A percentile compares a stretch with the other conserved stretches of the same genome.
Conservation (phyloP, 1,140 invertebrate species). For the Habropoda laboriosa region DNA sequence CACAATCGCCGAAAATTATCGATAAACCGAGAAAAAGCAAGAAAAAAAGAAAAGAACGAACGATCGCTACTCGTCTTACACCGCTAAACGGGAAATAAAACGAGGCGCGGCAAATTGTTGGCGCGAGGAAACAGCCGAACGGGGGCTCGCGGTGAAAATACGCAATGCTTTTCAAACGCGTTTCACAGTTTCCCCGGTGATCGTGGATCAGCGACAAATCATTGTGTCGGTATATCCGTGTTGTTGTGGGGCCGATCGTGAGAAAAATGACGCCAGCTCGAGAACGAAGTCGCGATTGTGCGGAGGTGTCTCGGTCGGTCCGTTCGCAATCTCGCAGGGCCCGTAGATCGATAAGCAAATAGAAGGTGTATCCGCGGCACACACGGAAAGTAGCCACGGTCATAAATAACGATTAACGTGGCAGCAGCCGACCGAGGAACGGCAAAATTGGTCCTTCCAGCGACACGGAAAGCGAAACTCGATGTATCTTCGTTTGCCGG, state of each 20-base stretch:
- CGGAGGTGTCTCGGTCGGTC: slow-evolving; percentile 5
- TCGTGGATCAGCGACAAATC: slow-evolving; percentile 27
- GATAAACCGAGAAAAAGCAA: not conserved
- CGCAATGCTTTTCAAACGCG: not conserved
- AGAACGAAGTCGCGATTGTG: not conserved
- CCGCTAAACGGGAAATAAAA: not conserved
- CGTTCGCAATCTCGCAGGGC: slow-evolving; percentile 19
- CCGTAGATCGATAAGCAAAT: slow-evolving; percentile 51
- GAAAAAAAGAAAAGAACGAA: not conserved
- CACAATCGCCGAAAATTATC: not conserved
- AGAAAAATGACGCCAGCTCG: slow-evolving; percentile 8
- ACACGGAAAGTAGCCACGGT: slow-evolving; percentile 27
- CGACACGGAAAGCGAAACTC: slow-evolving; percentile 57
- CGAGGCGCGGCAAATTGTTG: not conserved
- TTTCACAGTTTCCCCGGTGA: not conserved
- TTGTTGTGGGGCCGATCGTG: slow-evolving; percentile 7
- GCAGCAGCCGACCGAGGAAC: slow-evolving; percentile 61
- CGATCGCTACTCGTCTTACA: not conserved
- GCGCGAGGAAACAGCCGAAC: not conserved
- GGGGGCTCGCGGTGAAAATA: not conserved
- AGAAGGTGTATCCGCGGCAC: slow-evolving; percentile 27
- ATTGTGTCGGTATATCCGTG: not conserved
- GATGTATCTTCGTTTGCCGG: slow-evolving; percentile 66
- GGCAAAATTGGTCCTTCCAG: slow-evolving; percentile 66
- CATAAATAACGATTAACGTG: slow-evolving; percentile 68